Evolutionary conservation across 2,888 invertebrate genomes (phyloP).

Genomic region (Zaprionus obscuricornis): DNA sequence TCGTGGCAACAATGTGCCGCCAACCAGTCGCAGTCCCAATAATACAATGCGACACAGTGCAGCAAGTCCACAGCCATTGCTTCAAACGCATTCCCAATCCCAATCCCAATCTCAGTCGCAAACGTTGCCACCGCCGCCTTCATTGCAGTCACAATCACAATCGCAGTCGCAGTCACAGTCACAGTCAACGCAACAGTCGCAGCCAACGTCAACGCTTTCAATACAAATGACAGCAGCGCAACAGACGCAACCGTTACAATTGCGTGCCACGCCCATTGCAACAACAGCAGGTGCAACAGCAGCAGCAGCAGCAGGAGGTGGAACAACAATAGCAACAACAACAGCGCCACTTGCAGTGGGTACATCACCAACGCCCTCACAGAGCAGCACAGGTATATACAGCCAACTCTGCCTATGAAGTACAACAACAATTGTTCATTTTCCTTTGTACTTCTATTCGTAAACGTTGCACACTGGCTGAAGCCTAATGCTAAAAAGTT

Average conservation of each 20-base stretch:
- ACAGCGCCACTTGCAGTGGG: slow-evolving; percentile 74
- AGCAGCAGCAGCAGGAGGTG: neutral
- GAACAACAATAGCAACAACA: slow-evolving; percentile 32
- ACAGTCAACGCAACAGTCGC: slow-evolving; percentile 19
- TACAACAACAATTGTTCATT: neutral
- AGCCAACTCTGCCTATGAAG: neutral
- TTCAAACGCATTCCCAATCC: too few relatives aligned
- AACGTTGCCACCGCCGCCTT: neutral
- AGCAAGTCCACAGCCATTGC: slow-evolving; percentile 49
- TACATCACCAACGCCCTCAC: slow-evolving; percentile 88
- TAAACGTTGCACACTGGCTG: neutral
- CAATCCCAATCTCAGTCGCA: too few relatives aligned
- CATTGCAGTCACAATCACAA: slow-evolving; percentile 13
- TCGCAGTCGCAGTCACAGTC: neutral
- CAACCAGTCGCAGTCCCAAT: slow-evolving; percentile 43
- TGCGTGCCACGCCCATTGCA: slow-evolving; percentile 45
- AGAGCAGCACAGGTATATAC: slow-evolving; percentile 85
- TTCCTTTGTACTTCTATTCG: neutral
- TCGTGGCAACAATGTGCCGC: slow-evolving; percentile 42
- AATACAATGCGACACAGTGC: slow-evolving; percentile 31
- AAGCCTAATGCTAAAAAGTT: too few relatives aligned
- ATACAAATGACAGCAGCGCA: slow-evolving; percentile 33
- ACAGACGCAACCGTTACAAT: slow-evolving; percentile 44
- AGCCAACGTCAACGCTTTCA: neutral
- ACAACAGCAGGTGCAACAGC: slow-evolving; percentile 5